These are phyloP conservation scores for Euthynnus affinis DNA, from an alignment of 2,797 vertebrate genomes.

Conservation along the genomic window DNA sequence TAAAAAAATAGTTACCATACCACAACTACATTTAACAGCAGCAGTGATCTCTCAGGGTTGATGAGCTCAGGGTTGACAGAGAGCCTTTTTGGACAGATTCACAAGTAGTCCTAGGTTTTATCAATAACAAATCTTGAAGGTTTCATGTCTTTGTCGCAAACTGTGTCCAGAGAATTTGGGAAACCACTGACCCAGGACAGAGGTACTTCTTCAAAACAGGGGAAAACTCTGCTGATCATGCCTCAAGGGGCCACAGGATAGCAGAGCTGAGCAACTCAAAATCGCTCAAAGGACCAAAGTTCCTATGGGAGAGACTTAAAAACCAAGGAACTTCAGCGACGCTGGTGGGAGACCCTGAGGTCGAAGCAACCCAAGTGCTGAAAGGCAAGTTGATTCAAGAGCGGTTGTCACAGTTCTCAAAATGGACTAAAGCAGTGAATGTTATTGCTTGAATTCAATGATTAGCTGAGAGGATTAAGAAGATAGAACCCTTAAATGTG, in stretches of 20 bases:
- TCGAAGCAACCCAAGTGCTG: conserved; percentile 19
- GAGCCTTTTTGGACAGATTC: conserved; percentile 26
- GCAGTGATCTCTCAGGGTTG: conserved; percentile 22
- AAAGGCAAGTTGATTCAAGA: neutral
- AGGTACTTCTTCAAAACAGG: neutral
- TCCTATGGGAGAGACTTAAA: conserved; percentile 36
- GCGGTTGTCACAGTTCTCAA: conserved; percentile 11
- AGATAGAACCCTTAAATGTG: neutral
- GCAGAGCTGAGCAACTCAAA: neutral
- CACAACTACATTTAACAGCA: conserved; percentile 16
- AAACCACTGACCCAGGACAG: conserved; percentile 3
- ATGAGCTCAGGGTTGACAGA: neutral
- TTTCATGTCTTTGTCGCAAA: no score
- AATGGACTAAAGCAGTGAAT: conserved; percentile 25
- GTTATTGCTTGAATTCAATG: conserved; percentile 15
- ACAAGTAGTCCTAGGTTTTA: neutral
- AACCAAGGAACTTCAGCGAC: neutral
- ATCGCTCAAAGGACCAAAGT: conserved; percentile 46
- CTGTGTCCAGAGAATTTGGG: no score
- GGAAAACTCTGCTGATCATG: neutral
- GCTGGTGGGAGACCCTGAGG: conserved; percentile 44
- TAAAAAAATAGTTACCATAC: conserved; percentile 36
- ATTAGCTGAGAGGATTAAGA: neutral
- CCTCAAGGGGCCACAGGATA: conserved; percentile 18
- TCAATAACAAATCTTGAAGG: no score